Base-by-base conservation (phyloP, 2,888 invertebrate genomes). In the Drosophila borealis region DNA sequence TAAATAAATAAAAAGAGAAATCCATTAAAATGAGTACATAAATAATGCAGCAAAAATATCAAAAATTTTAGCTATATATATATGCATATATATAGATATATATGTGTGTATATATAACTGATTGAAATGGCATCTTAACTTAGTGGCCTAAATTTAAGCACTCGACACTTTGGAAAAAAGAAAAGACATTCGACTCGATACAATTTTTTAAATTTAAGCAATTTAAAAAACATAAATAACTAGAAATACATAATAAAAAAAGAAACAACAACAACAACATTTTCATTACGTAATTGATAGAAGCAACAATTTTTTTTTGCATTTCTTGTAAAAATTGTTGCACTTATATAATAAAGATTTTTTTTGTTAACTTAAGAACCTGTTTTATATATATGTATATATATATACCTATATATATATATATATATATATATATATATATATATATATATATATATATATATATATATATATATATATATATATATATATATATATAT, bases 11-110 rank as follows among this genome's bases (percentile, higher is more conserved):
- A 25, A 69, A 62, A 36, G 14, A 50, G 60, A 66, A 44, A 33
- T 41, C 54, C 48, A 41, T 42, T 44, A 37, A 69, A 61, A 53
- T 48, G 44, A 50, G 57, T 53, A 48, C 65, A 39, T 45, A 60
- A 67, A 59, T 44, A 74, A 74, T 68, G 87, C 87, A 83, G 82
- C 82, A 87, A 73, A 81, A 87, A 84, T 83, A 87, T 87, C 85
- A 81, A 81, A 83, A 82, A 77, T 29, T 48, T 56, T 55, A 62
- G 72, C 69, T 54, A 78, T 68, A 78, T 76, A 78, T 68, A 46
- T 44, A 37, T 36, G n/a, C 21, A 21, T 50, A 50, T 29, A 63
- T 25, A 55, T 41, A 62, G 42, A 66, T 55, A 74, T 70, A 60
- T 49, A 57, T 46, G 46, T 46, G 60, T 46, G 36, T 55, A 51